These are phyloP conservation scores for Brachynemurus nebulosus DNA, from an alignment of 2,888 invertebrate genomes.

Conservation along the genomic window DNA sequence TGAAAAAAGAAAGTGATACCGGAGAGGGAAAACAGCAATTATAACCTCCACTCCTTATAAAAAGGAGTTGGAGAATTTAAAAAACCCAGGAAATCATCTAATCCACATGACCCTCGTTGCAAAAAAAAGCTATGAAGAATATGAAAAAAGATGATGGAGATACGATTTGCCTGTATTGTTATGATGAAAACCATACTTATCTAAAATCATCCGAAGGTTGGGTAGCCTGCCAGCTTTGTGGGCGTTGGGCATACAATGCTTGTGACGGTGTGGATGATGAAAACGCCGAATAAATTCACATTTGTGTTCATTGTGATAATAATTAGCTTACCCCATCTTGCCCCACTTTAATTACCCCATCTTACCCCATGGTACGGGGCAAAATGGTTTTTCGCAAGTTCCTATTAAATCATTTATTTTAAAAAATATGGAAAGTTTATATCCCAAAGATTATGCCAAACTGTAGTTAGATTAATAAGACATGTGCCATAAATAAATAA, in stretches of 20 bases:
- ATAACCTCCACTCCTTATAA: slow-evolving; percentile 18
- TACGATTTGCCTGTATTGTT: slow-evolving; percentile 14
- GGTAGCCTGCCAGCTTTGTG: slow-evolving; percentile 18
- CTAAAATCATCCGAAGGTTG: slow-evolving; percentile 17
- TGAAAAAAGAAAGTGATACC: slow-evolving; percentile 14
- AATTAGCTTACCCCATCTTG: too few relatives aligned
- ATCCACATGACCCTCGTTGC: too few relatives aligned
- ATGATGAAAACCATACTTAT: slow-evolving; percentile 11
- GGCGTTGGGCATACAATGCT: slow-evolving; percentile 16
- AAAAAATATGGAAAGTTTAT: slow-evolving; percentile 13
- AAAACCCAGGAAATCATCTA: neutral
- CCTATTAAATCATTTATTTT: slow-evolving; percentile 9
- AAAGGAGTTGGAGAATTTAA: slow-evolving; percentile 18
- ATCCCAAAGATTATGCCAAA: slow-evolving; percentile 17
- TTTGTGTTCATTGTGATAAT: slow-evolving; percentile 15
- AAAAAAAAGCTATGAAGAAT: neutral
- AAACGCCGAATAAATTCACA: slow-evolving; percentile 17
- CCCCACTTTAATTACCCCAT: too few relatives aligned
- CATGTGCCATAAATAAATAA: slow-evolving; percentile 8
- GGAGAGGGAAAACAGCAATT: slow-evolving; percentile 5
- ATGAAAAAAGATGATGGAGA: slow-evolving; percentile 11
- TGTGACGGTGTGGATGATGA: slow-evolving; percentile 20
- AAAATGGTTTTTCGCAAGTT: slow-evolving; percentile 13
- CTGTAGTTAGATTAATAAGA: slow-evolving; percentile 13
- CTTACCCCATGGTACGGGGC: slow-evolving; percentile 13